Conservation (phyloP, 1,140 invertebrate species). For the Drosophila kepulauana region DNA sequence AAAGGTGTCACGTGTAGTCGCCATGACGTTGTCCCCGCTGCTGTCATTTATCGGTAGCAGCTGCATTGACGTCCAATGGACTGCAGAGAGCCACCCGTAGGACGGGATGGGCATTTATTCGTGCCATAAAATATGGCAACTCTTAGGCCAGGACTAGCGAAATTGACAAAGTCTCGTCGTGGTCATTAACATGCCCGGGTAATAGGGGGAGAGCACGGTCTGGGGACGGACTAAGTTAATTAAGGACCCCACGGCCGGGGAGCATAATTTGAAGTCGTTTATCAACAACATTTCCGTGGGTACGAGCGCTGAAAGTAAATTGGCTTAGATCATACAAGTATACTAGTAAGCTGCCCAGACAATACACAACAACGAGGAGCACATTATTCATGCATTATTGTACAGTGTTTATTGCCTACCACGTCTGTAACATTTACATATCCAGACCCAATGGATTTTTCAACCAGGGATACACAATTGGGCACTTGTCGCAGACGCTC, state of each 20-base stretch:
- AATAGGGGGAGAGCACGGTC: not conserved
- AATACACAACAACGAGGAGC: slow-evolving; percentile 29
- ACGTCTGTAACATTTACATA: slow-evolving; percentile 32
- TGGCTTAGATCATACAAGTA: slow-evolving; percentile 33
- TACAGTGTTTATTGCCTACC: slow-evolving; percentile 31
- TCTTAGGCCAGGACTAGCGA: slow-evolving; percentile 36
- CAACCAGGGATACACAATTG: slow-evolving; percentile 85
- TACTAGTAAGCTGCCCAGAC: not conserved
- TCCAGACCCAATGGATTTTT: slow-evolving; percentile 82
- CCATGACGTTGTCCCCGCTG: slow-evolving; percentile 10
- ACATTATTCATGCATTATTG: slow-evolving; percentile 37
- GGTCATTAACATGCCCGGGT: slow-evolving; percentile 4
- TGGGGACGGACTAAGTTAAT: slow-evolving; percentile 73
- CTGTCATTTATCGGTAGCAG: slow-evolving; percentile 72
- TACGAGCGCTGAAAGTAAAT: slow-evolving; percentile 43
- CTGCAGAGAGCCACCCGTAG: not conserved
- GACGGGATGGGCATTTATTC: slow-evolving; percentile 62
- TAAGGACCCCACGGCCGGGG: slow-evolving; percentile 67
- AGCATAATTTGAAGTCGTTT: slow-evolving; percentile 75
- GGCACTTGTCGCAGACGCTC: slow-evolving; percentile 85
- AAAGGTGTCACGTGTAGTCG: slow-evolving; percentile 23
- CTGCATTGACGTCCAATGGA: slow-evolving; percentile 63
- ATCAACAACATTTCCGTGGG: slow-evolving; percentile 55
- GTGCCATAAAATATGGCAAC: slow-evolving; percentile 73
- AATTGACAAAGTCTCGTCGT: slow-evolving; percentile 44